Evolutionary conservation across 1,140 invertebrate species (phyloP).

Genomic region (Philopotamus ludificatus): DNA sequence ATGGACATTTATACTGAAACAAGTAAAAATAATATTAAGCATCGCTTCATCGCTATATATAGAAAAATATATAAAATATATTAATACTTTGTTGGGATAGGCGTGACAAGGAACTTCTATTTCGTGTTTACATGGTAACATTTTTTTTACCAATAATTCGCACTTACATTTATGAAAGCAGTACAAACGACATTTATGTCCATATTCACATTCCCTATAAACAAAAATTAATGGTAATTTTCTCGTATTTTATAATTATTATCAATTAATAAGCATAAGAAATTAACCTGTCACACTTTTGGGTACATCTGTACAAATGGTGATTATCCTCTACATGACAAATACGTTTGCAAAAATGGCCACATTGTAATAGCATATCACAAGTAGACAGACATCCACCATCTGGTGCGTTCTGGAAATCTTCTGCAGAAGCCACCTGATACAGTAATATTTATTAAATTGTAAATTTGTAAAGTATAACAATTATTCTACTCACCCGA

Average conservation of each 20-base stretch:
- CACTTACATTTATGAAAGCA: slow-evolving; percentile 56
- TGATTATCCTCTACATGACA: slow-evolving; percentile 56
- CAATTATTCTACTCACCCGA: not conserved
- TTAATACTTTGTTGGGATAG: slow-evolving; percentile 42
- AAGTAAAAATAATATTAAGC: slow-evolving; percentile 1
- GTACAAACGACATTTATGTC: slow-evolving; percentile 52
- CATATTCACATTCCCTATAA: slow-evolving; percentile 50
- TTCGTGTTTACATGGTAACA: slow-evolving; percentile 54
- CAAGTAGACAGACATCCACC: slow-evolving; percentile 55
- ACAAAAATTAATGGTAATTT: slow-evolving; percentile 41
- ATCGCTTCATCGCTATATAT: slow-evolving; percentile 47
- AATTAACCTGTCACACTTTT: no score
- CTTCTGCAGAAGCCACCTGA: slow-evolving; percentile 44
- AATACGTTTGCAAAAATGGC: slow-evolving; percentile 57
- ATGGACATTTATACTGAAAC: slow-evolving; percentile 55
- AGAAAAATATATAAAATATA: slow-evolving; percentile 2
- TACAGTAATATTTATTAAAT: not conserved
- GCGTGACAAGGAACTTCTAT: slow-evolving; percentile 47
- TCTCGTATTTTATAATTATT: slow-evolving; percentile 50
- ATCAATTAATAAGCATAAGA: no score
- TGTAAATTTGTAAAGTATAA: not conserved
- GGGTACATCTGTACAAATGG: no score
- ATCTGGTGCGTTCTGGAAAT: slow-evolving; percentile 55
- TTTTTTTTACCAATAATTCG: slow-evolving; percentile 45
- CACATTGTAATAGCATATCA: slow-evolving; percentile 50